These are phyloP conservation scores for Pherbina coryleti DNA, from an alignment of 2,888 invertebrate genomes.

Conservation along the genomic window DNA sequence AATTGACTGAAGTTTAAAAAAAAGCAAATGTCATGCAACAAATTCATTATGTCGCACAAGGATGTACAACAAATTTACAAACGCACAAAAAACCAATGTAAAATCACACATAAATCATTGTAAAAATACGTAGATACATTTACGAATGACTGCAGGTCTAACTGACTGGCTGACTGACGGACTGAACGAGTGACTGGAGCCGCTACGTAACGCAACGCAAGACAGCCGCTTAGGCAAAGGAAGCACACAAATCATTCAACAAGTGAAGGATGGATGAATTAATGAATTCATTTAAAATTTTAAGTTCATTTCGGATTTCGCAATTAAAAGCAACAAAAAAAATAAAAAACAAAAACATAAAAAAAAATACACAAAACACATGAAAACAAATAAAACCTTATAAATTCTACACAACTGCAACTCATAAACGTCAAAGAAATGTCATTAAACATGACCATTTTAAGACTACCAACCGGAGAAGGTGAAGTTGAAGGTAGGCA, in stretches of 20 bases:
- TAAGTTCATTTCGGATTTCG: conserved; percentile 25
- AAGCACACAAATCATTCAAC: conserved; percentile 31
- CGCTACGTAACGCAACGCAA: neutral
- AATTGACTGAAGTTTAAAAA: neutral
- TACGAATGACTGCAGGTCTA: neutral
- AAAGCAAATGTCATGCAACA: neutral
- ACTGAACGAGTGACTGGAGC: neutral
- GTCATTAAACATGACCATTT: conserved; percentile 45
- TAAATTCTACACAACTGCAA: conserved; percentile 27
- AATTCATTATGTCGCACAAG: conserved; percentile 25
- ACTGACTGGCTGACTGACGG: neutral
- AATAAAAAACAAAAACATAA: neutral
- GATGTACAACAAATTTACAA: conserved; percentile 26
- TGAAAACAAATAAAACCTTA: neutral
- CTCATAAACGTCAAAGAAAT: conserved; percentile 59
- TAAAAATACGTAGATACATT: neutral
- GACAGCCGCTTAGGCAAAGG: neutral
- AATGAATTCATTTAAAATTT: conserved; percentile 35
- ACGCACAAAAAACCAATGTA: neutral
- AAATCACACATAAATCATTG: conserved; percentile 36
- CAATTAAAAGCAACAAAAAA: conserved; percentile 26
- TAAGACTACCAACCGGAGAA: conserved; percentile 7
- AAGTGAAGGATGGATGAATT: conserved; percentile 16
- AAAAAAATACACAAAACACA: too few relatives aligned
- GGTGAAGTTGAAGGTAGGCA: neutral